These are phyloP conservation scores for Calliphora vomitoria DNA, from an alignment of 2,888 invertebrate genomes.

Conservation along the genomic window DNA sequence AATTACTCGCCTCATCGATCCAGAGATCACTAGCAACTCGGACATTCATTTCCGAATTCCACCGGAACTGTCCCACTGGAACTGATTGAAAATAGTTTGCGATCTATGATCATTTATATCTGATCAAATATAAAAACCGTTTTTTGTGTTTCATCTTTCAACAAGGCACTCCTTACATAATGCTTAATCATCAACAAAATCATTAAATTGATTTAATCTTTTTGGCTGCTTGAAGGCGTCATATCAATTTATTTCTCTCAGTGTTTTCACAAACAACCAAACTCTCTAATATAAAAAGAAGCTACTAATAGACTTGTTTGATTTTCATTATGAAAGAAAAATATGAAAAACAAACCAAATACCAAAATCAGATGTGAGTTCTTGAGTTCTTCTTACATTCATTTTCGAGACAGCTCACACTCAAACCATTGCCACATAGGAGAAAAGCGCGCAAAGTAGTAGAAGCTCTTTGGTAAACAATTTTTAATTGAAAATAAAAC, in stretches of 20 bases:
- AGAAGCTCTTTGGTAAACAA: slow-evolving; percentile 51
- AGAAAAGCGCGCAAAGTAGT: neutral
- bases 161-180: too few species aligned
- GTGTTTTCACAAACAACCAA: neutral
- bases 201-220: too few species aligned
- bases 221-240: too few species aligned
- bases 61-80: too few species aligned
- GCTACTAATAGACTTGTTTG: slow-evolving; percentile 28
- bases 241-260: slow-evolving; percentile 25
- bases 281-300: neutral
- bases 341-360: slow-evolving; percentile 33
- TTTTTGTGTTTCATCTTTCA: too few species aligned
- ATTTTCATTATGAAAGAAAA: slow-evolving; percentile 57
- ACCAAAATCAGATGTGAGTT: slow-evolving; percentile 12
- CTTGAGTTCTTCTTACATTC: slow-evolving; percentile 6
- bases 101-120: too few species aligned
- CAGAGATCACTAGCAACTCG: too few species aligned
- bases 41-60: too few species aligned
- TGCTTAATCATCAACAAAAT: too few species aligned
- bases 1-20: too few species aligned
- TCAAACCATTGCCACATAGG: neutral
- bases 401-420: neutral
- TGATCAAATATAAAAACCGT: too few species aligned
- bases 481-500: slow-evolving; percentile 71
- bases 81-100: too few species aligned